These are phyloP conservation scores for Drosophila sproati DNA, from an alignment of 1,140 invertebrate species.

Conservation along the genomic window DNA sequence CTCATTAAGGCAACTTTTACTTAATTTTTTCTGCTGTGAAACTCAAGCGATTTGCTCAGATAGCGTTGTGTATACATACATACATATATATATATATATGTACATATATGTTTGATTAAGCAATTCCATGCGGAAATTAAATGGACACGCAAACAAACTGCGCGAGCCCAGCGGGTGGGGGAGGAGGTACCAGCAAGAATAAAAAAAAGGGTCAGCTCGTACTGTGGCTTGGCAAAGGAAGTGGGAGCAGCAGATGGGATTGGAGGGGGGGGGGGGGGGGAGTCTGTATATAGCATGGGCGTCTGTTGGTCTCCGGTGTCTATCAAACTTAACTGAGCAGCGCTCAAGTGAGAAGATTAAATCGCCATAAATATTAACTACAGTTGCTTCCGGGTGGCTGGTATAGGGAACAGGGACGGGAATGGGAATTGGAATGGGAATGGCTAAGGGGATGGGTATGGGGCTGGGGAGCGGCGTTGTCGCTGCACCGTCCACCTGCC, in stretches of 20 bases:
- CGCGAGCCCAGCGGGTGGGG: background rate
- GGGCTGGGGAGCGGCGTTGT: background rate
- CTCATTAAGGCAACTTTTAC: conserved; percentile 71
- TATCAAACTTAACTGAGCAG: conserved; percentile 81
- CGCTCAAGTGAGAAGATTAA: conserved; percentile 83
- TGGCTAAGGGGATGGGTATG: background rate
- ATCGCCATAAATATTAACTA: conserved; percentile 84
- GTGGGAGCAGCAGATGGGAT: background rate
- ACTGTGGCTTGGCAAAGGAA: conserved; percentile 7
- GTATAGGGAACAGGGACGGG: too few relatives aligned
- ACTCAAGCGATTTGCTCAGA: conserved; percentile 56
- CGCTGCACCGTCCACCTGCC: too few relatives aligned
- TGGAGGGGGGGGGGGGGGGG: background rate
- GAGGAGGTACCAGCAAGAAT: background rate
- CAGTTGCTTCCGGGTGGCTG: conserved; percentile 61
- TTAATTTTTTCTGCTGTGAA: conserved; percentile 27
- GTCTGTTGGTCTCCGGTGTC: conserved; percentile 44
- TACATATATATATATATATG: background rate
- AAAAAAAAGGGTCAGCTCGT: conserved; percentile 66
- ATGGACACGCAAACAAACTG: conserved; percentile 82
- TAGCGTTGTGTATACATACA: conserved; percentile 5
- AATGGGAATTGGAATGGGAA: background rate
- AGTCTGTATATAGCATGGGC: conserved; percentile 6
- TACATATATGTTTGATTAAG: conserved; percentile 74
- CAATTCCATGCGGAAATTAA: conserved; percentile 82